phyloP scores from a whole-genome alignment of 2,113 vertebrate genomes.

The Eptesicus fuscus region DNA sequence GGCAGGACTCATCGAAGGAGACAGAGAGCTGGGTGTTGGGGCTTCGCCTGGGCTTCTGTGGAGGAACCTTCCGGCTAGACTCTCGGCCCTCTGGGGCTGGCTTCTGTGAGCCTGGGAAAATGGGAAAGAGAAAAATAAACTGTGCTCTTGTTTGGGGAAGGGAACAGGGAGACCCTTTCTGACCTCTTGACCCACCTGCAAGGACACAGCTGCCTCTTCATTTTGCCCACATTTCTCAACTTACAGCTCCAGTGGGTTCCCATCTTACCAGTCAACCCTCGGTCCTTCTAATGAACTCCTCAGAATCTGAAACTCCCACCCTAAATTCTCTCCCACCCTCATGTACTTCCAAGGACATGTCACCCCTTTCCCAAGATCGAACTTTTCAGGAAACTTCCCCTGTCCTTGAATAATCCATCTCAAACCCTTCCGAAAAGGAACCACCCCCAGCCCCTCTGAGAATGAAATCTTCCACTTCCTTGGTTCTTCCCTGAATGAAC shows the following conservation, averaged over 20 bases:
- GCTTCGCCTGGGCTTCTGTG: constrained; percentile 91
- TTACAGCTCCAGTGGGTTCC: background rate
- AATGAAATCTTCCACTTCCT: constrained; percentile 66
- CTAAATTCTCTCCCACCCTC: background rate
- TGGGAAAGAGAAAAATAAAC: background rate
- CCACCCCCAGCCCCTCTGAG: background rate
- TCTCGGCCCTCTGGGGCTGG: constrained; percentile 83
- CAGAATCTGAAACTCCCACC: background rate
- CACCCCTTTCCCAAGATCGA: background rate
- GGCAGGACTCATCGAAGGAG: constrained; percentile 76
- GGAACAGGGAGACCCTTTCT: background rate
- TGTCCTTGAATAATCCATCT: constrained; percentile 52
- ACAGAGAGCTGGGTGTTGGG: constrained; percentile 92
- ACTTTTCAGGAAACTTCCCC: constrained; percentile 21
- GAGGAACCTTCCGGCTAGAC: constrained; percentile 87
- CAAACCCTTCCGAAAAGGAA: constrained; percentile 34
- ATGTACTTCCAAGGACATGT: background rate
- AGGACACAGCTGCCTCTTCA: background rate
- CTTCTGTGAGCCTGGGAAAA: constrained; percentile 84
- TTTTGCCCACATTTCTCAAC: background rate
- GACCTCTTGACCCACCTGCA: background rate
- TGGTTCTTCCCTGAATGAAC: constrained; percentile 50
- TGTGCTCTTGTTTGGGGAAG: background rate
- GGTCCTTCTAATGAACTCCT: background rate
- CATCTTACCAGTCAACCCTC: background rate